Evolutionary conservation across 2,797 vertebrate species (phyloP).

Genomic region (Rhynchotus rufescens): DNA sequence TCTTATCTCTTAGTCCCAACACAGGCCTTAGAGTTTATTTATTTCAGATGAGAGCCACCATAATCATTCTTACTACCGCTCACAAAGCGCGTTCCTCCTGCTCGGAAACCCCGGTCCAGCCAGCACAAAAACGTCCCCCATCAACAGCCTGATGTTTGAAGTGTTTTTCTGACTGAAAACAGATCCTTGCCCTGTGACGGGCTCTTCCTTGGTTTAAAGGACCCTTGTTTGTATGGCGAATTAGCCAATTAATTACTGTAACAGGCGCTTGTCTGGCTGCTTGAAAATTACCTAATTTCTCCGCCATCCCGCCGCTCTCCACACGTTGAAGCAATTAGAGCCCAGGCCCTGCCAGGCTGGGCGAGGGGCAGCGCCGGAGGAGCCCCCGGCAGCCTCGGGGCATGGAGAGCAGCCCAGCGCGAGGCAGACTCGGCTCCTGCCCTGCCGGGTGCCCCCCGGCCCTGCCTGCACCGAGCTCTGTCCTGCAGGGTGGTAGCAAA

Average conservation of each 20-base stretch:
- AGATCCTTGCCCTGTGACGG: constrained; percentile 70
- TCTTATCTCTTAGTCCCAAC: not conserved
- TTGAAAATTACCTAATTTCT: constrained; percentile 64
- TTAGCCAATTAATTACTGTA: constrained; percentile 82
- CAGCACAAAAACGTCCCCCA: not conserved
- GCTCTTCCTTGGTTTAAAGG: constrained; percentile 75
- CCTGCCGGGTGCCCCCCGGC: not conserved
- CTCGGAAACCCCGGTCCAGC: not conserved
- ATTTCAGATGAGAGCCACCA: not conserved
- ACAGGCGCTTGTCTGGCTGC: constrained; percentile 72
- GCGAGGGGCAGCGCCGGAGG: not conserved
- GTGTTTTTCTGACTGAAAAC: constrained; percentile 71
- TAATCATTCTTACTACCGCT: not conserved
- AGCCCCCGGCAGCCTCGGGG: not conserved
- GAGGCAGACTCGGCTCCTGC: not conserved
- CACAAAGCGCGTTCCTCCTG: not conserved
- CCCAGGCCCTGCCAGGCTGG: not conserved
- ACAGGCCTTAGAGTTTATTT: not conserved
- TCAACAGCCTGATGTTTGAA: constrained; percentile 45
- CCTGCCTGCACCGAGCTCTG: not conserved
- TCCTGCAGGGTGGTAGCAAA: no score
- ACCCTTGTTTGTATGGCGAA: constrained; percentile 76
- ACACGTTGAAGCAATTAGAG: constrained; percentile 43
- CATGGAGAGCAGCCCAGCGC: accelerated
- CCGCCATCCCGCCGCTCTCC: not conserved